Conservation (phyloP, 2,888 invertebrate genomes). For the Xestoiulus laeticollis region DNA sequence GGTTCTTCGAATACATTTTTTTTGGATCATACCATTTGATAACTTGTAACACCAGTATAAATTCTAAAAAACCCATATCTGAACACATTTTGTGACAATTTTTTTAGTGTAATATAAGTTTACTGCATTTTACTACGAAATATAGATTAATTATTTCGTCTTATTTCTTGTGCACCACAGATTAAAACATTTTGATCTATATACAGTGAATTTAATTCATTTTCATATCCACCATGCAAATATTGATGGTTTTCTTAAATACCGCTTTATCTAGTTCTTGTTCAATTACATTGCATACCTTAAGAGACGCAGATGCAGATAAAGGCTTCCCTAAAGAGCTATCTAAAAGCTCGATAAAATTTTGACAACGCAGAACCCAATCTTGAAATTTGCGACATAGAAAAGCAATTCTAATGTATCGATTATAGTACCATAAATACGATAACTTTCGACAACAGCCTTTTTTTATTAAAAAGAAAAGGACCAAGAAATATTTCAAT, state of each 20-base stretch:
- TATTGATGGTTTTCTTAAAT: background rate
- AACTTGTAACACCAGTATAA: too few species aligned
- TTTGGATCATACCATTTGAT: too few species aligned
- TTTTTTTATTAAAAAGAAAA: background rate
- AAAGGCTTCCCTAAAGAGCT: background rate
- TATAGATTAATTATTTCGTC: too few species aligned
- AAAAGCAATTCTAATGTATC: background rate
- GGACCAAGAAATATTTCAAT: background rate
- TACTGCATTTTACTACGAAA: too few species aligned
- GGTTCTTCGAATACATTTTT: too few species aligned
- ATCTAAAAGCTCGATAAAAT: background rate
- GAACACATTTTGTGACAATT: too few species aligned
- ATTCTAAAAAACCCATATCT: too few species aligned
- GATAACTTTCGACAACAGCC: background rate
- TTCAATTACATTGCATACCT: background rate
- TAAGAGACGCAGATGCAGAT: background rate
- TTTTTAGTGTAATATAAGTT: too few species aligned
- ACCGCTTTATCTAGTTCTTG: background rate
- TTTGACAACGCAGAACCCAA: background rate
- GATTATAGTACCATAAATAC: conserved; percentile 23
- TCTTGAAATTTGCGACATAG: conserved; percentile 18
- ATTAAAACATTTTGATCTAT: too few species aligned
- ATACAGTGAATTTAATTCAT: too few species aligned
- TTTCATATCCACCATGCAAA: too few species aligned
- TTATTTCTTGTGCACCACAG: too few species aligned